Evolutionary conservation across 2,797 vertebrate species (phyloP).

Genomic region (Clangula hyemalis): DNA sequence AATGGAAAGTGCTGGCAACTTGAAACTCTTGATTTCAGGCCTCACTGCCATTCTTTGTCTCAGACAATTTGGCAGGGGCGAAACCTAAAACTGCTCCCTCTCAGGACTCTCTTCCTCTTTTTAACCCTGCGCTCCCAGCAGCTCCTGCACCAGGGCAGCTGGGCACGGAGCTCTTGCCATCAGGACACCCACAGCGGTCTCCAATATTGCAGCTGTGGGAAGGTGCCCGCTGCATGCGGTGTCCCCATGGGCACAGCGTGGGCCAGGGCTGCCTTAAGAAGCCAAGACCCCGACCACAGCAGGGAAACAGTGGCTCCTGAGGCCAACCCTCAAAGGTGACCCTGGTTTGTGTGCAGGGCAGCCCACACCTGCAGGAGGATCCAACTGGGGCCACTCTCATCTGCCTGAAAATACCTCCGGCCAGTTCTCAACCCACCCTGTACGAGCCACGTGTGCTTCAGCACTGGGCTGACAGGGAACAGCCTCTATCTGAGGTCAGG

Average conservation of each 20-base stretch:
- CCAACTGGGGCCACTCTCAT: background rate
- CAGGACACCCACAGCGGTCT: rapidly evolving
- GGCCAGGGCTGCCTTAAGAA: background rate
- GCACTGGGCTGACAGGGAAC: background rate
- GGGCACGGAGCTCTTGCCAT: rapidly evolving
- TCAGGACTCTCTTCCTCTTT: background rate
- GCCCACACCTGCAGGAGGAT: background rate
- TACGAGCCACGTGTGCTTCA: background rate
- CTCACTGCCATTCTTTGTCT: constrained; percentile 43
- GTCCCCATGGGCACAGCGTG: background rate
- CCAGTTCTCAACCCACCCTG: background rate
- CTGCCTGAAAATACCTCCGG: background rate
- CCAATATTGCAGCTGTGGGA: rapidly evolving
- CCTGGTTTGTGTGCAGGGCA: background rate
- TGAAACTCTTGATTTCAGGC: background rate
- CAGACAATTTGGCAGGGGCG: constrained; percentile 23
- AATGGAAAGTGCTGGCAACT: constrained; percentile 59
- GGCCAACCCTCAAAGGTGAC: background rate
- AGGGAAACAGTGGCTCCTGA: background rate
- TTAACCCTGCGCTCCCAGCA: background rate
- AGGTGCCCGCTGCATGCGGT: rapidly evolving
- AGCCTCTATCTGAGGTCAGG: background rate
- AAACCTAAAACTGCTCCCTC: background rate
- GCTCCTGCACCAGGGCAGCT: background rate
- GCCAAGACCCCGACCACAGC: background rate